Base-by-base conservation (phyloP, 2,113 vertebrate genomes). In the Oncorhynchus clarkii region DNA sequence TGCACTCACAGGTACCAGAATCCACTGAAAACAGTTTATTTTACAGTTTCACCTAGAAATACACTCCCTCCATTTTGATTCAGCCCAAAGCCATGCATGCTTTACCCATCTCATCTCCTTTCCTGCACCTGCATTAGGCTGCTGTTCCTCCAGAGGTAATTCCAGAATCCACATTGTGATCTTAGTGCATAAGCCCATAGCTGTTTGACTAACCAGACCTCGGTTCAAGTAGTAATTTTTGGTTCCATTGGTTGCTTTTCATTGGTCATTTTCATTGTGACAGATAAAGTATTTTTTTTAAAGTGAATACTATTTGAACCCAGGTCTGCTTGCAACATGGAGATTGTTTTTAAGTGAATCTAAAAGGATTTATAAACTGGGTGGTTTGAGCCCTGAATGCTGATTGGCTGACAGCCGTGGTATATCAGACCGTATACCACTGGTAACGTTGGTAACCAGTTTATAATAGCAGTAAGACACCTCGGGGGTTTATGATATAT, bases 1-100 rank as follows among this genome's bases (percentile, higher is more conserved):
- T 76, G 81, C 82, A 86, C 67, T 86, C 81, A 76, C 87, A 91
- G 89, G 88, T 92, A 86, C 57, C 3, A 48, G 48, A 48, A 31
- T 22, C 45, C 24, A 20, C 70, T 65, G 59, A 4, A 22, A 64
- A 64, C 64, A 1, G 11, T 39, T 27, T 62, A 60, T 59, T 16
- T 22, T 2, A 64, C 2, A 29, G 31, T 68, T 76, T 66, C 54
- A 68, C 49, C 26, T 11, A 4, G 62, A 71, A 70, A 76, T 31
- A 72, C 54, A 24, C 66, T 51, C 14, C 29, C 67, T 22, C 34
- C 31, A 20, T 69, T 69, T 45, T 20, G 20, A 69, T 5, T 69
- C 67, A 69, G n/a, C n/a, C 68, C 12, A 22, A 34, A 22, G 68
- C 13, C 34, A 65, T 64, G 31, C 73, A 24, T 13, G 34, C 20